Conservation (phyloP, 1,140 invertebrate species). For the Neodiprion pinetum region DNA sequence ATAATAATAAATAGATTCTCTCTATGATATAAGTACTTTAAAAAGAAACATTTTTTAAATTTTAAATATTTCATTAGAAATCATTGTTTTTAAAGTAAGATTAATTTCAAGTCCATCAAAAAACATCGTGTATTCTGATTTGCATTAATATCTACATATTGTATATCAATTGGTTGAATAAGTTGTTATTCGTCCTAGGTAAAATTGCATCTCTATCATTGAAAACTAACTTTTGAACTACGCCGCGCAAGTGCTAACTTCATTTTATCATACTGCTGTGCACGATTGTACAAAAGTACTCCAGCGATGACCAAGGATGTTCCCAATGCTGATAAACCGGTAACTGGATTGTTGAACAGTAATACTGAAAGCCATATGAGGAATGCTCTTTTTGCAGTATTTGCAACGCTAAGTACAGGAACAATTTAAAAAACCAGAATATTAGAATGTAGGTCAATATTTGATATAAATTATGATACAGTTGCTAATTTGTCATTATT, state of each 20-base stretch:
- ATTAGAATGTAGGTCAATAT: neutral
- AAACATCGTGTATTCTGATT: neutral
- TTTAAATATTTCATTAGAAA: neutral
- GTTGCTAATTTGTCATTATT: neutral
- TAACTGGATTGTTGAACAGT: slow-evolving; percentile 82
- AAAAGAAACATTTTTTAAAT: neutral
- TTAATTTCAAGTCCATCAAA: neutral
- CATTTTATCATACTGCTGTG: slow-evolving; percentile 66
- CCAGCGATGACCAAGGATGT: slow-evolving; percentile 79
- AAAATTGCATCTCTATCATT: slow-evolving; percentile 33
- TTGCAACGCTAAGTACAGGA: slow-evolving; percentile 76
- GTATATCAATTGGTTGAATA: slow-evolving; percentile 9
- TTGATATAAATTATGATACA: no score
- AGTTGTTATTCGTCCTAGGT: neutral
- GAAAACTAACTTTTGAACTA: slow-evolving; percentile 56
- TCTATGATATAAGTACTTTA: neutral
- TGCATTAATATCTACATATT: neutral
- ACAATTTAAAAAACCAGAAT: slow-evolving; percentile 18
- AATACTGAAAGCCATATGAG: slow-evolving; percentile 85
- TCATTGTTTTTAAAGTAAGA: no score
- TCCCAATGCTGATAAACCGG: slow-evolving; percentile 77
- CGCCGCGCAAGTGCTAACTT: slow-evolving; percentile 46
- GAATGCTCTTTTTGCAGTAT: slow-evolving; percentile 84
- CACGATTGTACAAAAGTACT: slow-evolving; percentile 81
- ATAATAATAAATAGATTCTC: slow-evolving; percentile 3